Evolutionary conservation across 64 coral and sea anemone species (phyloP), one percentile per base, ranked within the genome.

Genomic region (Orbicella faveolata): DNA sequence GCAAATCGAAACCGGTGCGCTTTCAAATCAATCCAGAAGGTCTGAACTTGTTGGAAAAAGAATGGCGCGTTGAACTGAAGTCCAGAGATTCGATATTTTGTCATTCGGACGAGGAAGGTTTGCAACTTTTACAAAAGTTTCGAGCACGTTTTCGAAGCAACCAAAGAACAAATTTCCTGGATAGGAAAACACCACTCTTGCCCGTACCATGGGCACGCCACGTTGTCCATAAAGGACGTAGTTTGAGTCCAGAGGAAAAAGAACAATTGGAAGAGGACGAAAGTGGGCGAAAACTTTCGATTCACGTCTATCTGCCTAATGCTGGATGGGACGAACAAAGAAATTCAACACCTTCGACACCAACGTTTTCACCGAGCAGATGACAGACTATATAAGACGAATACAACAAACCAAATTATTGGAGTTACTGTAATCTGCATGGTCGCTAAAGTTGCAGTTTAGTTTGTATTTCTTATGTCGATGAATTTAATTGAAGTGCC

Each of bases 241-340:
- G 26, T 11, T 66, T 59, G 20, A 73, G 73, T 9, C 76, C 62
- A 9, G 19, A 80, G 23, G 33, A 66, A 20, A 84, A 74, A 75
- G 77, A 83, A 6, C 37, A 79, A 37, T 18, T 88, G 34, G 65
- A 79, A 48, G 51, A 92, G 52, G 83, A 92, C 3, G 90, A 92
- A n/a, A 79, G 44, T 79, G 90, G 90, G 26, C 55, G 90, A 80
- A 92, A 87, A 59, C 75, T 92, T 68, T 87, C 90, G 2, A 92
- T 92, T 77, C 90, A 92, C 33, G 90, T 92, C 54, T 92, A 92
- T 87, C 74, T 92, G 33, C 90, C 90, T 34, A 92, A 92, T 74
- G 83, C 77, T 39, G 73, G 72, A 4, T 76, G 72, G 87, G 73
- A 88, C 6, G 75, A 77, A 75, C 75, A 75, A 41, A 88, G 30